A percentile compares a stretch with the other conserved stretches of the same genome.
Conservation (phyloP, 2,797 vertebrate species). For the Oryzias sinensis region DNA sequence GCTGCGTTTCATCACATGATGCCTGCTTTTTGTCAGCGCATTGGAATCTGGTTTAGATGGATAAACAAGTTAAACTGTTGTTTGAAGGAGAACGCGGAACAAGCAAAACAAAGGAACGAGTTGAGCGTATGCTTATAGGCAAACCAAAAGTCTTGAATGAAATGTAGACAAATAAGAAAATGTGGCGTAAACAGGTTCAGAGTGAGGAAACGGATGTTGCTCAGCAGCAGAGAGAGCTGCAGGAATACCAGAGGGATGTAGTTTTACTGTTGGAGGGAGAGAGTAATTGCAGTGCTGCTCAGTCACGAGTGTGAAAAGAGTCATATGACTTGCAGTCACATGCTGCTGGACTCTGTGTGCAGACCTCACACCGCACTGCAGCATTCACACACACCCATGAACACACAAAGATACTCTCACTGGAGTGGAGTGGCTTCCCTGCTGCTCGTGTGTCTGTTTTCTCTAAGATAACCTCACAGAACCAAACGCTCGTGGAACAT, state of each 20-base stretch:
- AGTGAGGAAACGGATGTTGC: not conserved
- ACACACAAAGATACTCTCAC: conserved; percentile 10
- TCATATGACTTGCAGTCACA: conserved; percentile 88
- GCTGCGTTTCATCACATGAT: conserved; percentile 79
- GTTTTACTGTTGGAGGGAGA: conserved; percentile 18
- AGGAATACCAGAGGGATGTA: conserved; percentile 19
- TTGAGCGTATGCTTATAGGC: conserved; percentile 34
- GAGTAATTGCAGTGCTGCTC: conserved; percentile 78
- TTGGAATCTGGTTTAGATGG: conserved; percentile 59
- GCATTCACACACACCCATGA: conserved; percentile 27
- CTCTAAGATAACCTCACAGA: not conserved
- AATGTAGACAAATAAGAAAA: not conserved
- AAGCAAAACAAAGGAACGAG: conserved; percentile 25
- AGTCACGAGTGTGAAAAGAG: conserved; percentile 84
- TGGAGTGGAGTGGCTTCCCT: not conserved
- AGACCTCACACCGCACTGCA: conserved; percentile 68
- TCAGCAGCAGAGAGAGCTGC: conserved; percentile 15
- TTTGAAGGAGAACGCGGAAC: conserved; percentile 21
- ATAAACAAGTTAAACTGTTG: conserved; percentile 16
- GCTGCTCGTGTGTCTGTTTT: not conserved
- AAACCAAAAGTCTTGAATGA: conserved; percentile 58
- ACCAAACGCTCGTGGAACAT: not conserved
- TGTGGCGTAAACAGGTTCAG: not conserved
- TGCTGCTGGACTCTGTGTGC: conserved; percentile 80
- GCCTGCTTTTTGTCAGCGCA: conserved; percentile 49